Base-by-base conservation (phyloP, 2,113 vertebrate genomes). In the Sciurus niger region DNA sequence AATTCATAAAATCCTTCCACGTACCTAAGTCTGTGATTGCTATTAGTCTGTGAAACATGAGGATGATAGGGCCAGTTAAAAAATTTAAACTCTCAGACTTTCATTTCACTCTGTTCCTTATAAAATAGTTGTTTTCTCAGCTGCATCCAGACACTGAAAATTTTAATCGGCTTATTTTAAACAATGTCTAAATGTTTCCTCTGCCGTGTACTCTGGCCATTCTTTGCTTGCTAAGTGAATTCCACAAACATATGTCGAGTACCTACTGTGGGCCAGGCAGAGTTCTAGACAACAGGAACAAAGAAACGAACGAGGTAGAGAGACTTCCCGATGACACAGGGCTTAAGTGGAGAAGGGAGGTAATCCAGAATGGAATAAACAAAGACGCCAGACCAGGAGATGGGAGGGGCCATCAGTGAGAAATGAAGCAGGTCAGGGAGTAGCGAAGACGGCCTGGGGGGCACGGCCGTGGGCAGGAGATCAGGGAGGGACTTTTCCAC, bases 71-170 rank as follows among this genome's bases (percentile, higher is more conserved):
- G n/a, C 84, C 72, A 51, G 40, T 83, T 82, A 34, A 53, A 76
- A 85, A 93, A 92, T 86, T 96, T 91, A 95, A 97, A 84, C 51
- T 28, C 28, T 92, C n/a, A 93, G 80, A 68, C 72, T 86, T 95
- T 84, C 67, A 92, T 93, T 97, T 94, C 96, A 90, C 68, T 76
- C 80, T 92, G 97, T 97, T 96, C 95, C 96, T 95, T 95, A 95
- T 97, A 97, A 98, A 97, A 96, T 55, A 48, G 32, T 95, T 94
- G 95, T 95, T 95, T 96, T 94, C 83, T 97, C 90, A 96, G 92
- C 86, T 96, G 76, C 82, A 88, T 4, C 10, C 14, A 84, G 94
- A 94, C 60, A 92, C 60, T 97, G 79, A 77, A 76, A 73, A 80
- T 89, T 95, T 86, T 12, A 96, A 51, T 95, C 32, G 92, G 76